phyloP scores from a whole-genome alignment of 1,140 invertebrate species.

The Diachasmimorpha longicaudata region DNA sequence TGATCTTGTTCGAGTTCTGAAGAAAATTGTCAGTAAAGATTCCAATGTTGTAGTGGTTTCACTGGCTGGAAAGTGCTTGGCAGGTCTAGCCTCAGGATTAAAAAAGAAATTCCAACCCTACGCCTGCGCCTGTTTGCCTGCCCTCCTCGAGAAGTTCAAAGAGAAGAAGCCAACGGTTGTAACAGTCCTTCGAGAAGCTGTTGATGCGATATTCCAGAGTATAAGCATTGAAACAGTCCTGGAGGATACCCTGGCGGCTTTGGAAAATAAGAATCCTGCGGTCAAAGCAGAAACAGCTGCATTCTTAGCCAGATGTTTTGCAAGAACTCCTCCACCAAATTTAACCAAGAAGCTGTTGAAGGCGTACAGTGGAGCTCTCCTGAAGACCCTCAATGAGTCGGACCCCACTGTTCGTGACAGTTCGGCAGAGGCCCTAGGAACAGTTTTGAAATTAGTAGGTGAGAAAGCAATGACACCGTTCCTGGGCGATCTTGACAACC shows the following conservation, averaged over 20 bases:
- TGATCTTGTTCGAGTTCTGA: slow-evolving; percentile 85
- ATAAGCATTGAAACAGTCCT: slow-evolving; percentile 86
- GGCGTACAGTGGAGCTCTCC: slow-evolving; percentile 76
- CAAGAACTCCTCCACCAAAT: slow-evolving; percentile 77
- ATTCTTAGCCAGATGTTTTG: slow-evolving; percentile 86
- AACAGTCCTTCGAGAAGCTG: slow-evolving; percentile 82
- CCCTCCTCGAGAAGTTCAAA: slow-evolving; percentile 94
- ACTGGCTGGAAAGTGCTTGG: slow-evolving; percentile 84
- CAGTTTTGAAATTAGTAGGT: slow-evolving; percentile 90
- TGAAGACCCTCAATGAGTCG: slow-evolving; percentile 87
- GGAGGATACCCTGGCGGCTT: slow-evolving; percentile 82
- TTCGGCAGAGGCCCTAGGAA: slow-evolving; percentile 90
- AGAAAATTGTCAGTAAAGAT: slow-evolving; percentile 93
- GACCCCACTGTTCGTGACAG: slow-evolving; percentile 86
- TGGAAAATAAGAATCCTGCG: slow-evolving; percentile 94
- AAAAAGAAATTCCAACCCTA: slow-evolving; percentile 89
- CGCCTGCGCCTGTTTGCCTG: slow-evolving; percentile 78
- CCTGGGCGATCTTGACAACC: slow-evolving; percentile 83
- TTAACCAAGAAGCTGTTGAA: slow-evolving; percentile 95
- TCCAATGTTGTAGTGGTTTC: slow-evolving; percentile 94
- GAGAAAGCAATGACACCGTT: slow-evolving; percentile 90
- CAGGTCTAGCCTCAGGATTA: slow-evolving; percentile 83
- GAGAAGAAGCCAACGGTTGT: slow-evolving; percentile 97
- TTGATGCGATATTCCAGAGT: slow-evolving; percentile 86
- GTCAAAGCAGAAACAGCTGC: slow-evolving; percentile 91